Base-by-base conservation (phyloP, 2,888 invertebrate genomes). In the Luffia ferchaultella region DNA sequence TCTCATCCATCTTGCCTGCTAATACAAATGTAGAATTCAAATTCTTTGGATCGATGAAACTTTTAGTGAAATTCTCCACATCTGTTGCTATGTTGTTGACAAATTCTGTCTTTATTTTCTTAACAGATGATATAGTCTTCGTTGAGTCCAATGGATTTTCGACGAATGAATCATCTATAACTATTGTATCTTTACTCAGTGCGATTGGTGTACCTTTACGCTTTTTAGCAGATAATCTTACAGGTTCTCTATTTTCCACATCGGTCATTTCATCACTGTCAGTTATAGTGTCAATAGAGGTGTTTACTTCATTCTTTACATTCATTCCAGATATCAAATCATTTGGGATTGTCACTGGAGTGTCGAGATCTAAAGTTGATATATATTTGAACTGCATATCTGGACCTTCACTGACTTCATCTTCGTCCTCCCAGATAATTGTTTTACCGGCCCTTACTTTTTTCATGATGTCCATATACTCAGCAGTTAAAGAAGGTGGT, bases 341-440 rank as follows among this genome's bases (percentile, higher is more conserved):
- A 7, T 70, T 70, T 2, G 64, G 57, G 0, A 62, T 64, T 0
- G 63, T 61, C 1, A 63, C 64, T 0, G 76, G 77, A 51, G 72
- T 70, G 1, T 71, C 62, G 2, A 75, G 48, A 20, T 77, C 73
- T 18, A 85, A 52, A 9, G 67, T 72, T 0, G 70, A 66, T 18
- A 82, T 64, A 53, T 69, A 76, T 57, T 71, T 72, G 58, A 78
- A 74, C 18, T 71, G 64, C 1, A 62, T 51, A 0, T 68, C 53
- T 30, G 30, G 5, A 7, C 5, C 12, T 30, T 3, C 30, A 7
- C 30, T 30, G 12, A 7, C 30, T 30, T 30, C 30, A 12, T 77
- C 74, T 42, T 69, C 68, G 56, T 88, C 88, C 0, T 84, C 83
- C 88, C 89, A 90, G 12, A 85, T 84, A 15, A 90, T 87, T 20